phyloP scores from a whole-genome alignment of 2,888 invertebrate genomes.

The Hypena proboscidalis region DNA sequence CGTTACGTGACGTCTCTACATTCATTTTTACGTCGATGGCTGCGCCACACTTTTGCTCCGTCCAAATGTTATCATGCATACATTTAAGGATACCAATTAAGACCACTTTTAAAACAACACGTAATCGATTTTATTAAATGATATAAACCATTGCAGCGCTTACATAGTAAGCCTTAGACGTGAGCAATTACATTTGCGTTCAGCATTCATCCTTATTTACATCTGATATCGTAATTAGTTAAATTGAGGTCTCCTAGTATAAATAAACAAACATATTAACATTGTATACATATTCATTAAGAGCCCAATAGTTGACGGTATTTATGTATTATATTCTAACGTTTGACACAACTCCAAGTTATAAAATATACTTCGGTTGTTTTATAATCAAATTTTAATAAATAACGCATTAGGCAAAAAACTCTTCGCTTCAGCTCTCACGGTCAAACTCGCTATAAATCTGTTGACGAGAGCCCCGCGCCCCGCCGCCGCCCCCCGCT shows the following conservation, averaged over 20 bases:
- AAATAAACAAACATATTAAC: conserved; percentile 59
- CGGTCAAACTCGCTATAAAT: conserved; percentile 82
- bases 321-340: conserved; percentile 64
- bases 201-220: conserved; percentile 48
- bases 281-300: conserved; percentile 66
- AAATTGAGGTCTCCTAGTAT: conserved; percentile 58
- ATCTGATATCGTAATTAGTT: conserved; percentile 56
- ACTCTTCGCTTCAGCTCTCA: conserved; percentile 78
- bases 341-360: conserved; percentile 66
- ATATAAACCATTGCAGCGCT: conserved; percentile 18
- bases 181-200: conserved; percentile 32
- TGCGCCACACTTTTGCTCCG: conserved; percentile 17
- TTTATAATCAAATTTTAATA: conserved; percentile 81
- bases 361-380: conserved; percentile 68
- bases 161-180: conserved; percentile 22
- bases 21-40: conserved; percentile 26
- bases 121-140: conserved; percentile 19
- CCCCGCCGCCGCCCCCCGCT: conserved; percentile 22
- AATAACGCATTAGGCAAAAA: conserved; percentile 82
- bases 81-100: conserved; percentile 13
- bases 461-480: conserved; percentile 63
- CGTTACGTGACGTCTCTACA: conserved; percentile 60
- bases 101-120: conserved; percentile 14
- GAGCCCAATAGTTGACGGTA: conserved; percentile 56
- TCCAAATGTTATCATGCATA: conserved; percentile 11